These are phyloP conservation scores for Trididemnum clinides DNA, from an alignment of 23 tunicate genomes.

Conservation along the genomic window DNA sequence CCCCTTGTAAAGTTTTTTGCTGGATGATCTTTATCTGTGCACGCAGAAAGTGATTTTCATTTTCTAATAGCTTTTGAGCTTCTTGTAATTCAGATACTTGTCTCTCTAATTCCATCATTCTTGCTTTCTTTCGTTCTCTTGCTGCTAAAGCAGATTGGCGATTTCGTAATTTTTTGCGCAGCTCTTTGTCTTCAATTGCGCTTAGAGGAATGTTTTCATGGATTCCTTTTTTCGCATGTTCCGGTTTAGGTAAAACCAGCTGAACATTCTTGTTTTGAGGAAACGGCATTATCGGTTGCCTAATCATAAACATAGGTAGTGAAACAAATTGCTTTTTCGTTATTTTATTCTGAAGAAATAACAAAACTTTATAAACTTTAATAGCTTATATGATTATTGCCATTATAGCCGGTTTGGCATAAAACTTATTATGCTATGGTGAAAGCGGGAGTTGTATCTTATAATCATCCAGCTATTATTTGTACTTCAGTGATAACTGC, in stretches of 20 bases:
- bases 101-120: conserved; percentile 80
- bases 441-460: too few species aligned
- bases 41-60: conserved; percentile 55
- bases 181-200: conserved; percentile 85
- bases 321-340: too few species aligned
- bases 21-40: conserved; percentile 14
- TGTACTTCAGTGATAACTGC: too few species aligned
- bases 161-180: conserved; percentile 92
- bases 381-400: too few species aligned
- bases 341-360: too few species aligned
- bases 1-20: conserved; percentile 34
- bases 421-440: too few species aligned
- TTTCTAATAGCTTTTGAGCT: conserved; percentile 27
- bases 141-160: conserved; percentile 98
- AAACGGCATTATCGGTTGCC: too few species aligned
- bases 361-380: too few species aligned
- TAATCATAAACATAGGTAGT: too few species aligned
- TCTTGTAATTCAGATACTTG: conserved; percentile 69
- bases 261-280: conserved; percentile 35
- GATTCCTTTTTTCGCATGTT: background rate
- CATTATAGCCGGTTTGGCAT: too few species aligned
- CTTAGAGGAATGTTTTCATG: conserved; percentile 49
- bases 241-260: conserved; percentile 73
- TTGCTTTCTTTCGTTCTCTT: conserved; percentile 91
- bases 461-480: too few species aligned